Evolutionary conservation across 2,888 invertebrate genomes (phyloP).

Genomic region (Dendrolimus houi): DNA sequence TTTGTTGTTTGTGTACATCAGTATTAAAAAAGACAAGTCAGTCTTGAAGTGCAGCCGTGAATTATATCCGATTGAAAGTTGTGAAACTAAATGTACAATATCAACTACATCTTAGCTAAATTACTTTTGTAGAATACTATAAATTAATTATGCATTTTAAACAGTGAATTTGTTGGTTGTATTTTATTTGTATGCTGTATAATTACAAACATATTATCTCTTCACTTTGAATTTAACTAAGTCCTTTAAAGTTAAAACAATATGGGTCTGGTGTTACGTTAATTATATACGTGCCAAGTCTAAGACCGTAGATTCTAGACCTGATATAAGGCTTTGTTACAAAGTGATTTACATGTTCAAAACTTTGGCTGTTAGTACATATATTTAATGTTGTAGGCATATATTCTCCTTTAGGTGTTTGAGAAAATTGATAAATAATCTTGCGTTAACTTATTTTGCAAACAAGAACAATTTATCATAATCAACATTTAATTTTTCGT

Average conservation of each 20-base stretch:
- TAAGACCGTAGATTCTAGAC: slow-evolving; percentile 16
- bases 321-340: slow-evolving; percentile 8
- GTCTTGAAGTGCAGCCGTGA: too few species aligned
- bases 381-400: not conserved
- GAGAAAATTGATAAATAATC: not conserved
- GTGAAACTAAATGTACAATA: too few species aligned
- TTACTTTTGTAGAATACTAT: too few species aligned
- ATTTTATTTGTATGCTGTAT: not conserved
- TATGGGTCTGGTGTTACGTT: slow-evolving; percentile 31
- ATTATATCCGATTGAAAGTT: too few species aligned
- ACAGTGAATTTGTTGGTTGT: slow-evolving; percentile 5
- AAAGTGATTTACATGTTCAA: slow-evolving; percentile 6
- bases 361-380: not conserved
- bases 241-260: slow-evolving; percentile 30
- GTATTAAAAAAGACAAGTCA: too few species aligned
- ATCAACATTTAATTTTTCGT: too few species aligned
- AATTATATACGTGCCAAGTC: slow-evolving; percentile 46
- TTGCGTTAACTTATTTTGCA: not conserved
- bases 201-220: too few species aligned
- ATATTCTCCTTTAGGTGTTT: not conserved
- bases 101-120: too few species aligned
- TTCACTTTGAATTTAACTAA: slow-evolving; percentile 13
- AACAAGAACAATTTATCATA: too few species aligned
- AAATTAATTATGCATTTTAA: too few species aligned
- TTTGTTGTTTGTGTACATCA: too few species aligned